Evolutionary conservation across 2,797 vertebrate genomes (phyloP), one percentile per base, ranked within the genome.

Genomic region (Sebastes variabilis): DNA sequence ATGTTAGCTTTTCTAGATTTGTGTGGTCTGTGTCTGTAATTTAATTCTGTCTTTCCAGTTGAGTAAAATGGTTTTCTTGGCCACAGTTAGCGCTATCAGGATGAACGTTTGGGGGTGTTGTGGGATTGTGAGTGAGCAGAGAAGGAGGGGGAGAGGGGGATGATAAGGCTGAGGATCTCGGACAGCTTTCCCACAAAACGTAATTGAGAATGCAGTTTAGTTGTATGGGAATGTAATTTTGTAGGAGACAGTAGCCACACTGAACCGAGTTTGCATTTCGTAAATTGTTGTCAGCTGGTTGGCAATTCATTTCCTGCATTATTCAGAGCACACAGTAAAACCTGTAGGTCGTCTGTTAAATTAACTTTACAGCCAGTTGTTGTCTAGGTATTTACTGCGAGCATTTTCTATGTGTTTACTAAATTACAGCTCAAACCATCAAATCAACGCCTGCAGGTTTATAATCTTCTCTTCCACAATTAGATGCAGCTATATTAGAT

Each of bases 291-390:
- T 56, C 70, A 36, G 59, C 46, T 80, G 82, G 25, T 65, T 55
- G 38, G 54, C 65, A 66, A 59, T 78, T 66, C 36, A 34, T 14
- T 72, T 80, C 56, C 67, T 29, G 24, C 42, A 72, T 72, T 58
- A 27, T 55, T 75, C 8, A 66, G 14, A 70, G 25, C 62, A 27
- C 46, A 62, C 12, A 69, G 20, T 18, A 10, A 54, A 72, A 32
- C n/a, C n/a, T 58, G 22, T 14, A 11, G 11, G 32, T 10, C 42
- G n/a, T 29, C 25, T 24, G 11, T 5, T 54, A 11, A 54, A 54
- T 54, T 54, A 54, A 54, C 52, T 54, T 54, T 54, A 16, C 11
- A 52, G 29, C 25, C 46, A 68, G n/a, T 61, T 66, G 38, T 66
- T 66, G 52, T 32, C 49, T 55, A 8, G 2, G 2, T 29, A 66